phyloP scores from a whole-genome alignment of 2,113 vertebrate genomes.

The Polyodon spathula region DNA sequence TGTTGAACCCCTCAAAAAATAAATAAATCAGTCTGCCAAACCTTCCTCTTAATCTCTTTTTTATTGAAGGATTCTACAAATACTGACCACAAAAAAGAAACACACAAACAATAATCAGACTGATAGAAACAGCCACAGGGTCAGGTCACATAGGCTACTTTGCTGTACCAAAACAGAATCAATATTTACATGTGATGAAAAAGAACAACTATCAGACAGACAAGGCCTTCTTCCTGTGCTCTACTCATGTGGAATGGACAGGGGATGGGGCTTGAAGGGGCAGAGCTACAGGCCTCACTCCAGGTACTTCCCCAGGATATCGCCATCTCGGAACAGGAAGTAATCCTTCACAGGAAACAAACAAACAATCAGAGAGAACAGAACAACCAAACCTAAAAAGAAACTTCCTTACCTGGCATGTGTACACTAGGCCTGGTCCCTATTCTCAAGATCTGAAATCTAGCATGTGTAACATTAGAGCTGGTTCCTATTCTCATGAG shows the following conservation, averaged over 20 bases:
- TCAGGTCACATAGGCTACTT: constrained; percentile 24
- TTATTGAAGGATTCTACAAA: too few species aligned
- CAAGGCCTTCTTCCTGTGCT: constrained; percentile 34
- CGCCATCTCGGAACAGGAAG: constrained; percentile 89
- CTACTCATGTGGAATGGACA: constrained; percentile 48
- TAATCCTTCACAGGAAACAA: constrained; percentile 70
- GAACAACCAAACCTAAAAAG: not conserved
- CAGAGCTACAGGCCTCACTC: constrained; percentile 53
- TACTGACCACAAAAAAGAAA: too few species aligned
- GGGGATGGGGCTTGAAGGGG: constrained; percentile 26
- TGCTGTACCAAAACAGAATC: constrained; percentile 58
- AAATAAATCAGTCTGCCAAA: too few species aligned
- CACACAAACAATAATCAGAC: too few species aligned
- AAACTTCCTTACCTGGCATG: not conserved
- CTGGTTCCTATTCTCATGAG: too few species aligned
- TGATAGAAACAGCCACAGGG: constrained; percentile 17
- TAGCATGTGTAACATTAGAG: too few species aligned
- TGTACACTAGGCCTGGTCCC: too few species aligned
- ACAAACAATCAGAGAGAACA: not conserved
- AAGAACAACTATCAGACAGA: constrained; percentile 36
- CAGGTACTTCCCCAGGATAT: constrained; percentile 92
- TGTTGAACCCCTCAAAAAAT: too few species aligned
- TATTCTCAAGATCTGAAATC: too few species aligned
- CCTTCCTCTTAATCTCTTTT: too few species aligned
- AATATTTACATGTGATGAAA: constrained; percentile 86